Evolutionary conservation across 2,797 vertebrate genomes (phyloP).

Genomic region (Danio jaintianensis): DNA sequence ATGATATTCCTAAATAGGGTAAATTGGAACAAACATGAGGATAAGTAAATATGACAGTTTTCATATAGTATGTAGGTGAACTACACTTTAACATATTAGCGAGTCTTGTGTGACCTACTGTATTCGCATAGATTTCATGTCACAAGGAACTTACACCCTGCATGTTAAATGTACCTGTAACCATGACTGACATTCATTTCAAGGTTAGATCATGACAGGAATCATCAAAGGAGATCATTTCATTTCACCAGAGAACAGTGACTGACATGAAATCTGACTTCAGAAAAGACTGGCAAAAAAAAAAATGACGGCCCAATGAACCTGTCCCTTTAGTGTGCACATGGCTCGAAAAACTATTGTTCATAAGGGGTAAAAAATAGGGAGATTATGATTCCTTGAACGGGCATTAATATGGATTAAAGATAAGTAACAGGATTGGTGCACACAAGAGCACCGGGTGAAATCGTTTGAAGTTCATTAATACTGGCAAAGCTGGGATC

Average conservation of each 20-base stretch:
- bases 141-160: conserved; percentile 20
- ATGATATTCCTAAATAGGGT: neutral
- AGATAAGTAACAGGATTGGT: neutral
- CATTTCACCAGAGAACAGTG: neutral
- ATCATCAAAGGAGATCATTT: conserved; percentile 33
- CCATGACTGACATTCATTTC: conserved; percentile 35
- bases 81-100: conserved; percentile 5
- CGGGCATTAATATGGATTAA: neutral
- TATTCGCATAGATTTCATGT: conserved; percentile 44
- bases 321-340: neutral
- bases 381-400: neutral
- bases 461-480: neutral
- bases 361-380: neutral
- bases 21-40: neutral
- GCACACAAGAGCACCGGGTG: neutral
- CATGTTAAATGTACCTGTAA: conserved; percentile 37
- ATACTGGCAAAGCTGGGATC: neutral
- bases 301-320: conserved; percentile 9
- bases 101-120: conserved; percentile 35
- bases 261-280: conserved; percentile 3
- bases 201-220: conserved; percentile 25
- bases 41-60: neutral
- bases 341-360: neutral
- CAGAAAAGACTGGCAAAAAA: conserved; percentile 1
- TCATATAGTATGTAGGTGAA: neutral